A percentile compares a stretch with the other conserved stretches of the same genome.
Evolutionary conservation across 2,888 invertebrate genomes (phyloP).

Genomic region (Congeria kusceri): DNA sequence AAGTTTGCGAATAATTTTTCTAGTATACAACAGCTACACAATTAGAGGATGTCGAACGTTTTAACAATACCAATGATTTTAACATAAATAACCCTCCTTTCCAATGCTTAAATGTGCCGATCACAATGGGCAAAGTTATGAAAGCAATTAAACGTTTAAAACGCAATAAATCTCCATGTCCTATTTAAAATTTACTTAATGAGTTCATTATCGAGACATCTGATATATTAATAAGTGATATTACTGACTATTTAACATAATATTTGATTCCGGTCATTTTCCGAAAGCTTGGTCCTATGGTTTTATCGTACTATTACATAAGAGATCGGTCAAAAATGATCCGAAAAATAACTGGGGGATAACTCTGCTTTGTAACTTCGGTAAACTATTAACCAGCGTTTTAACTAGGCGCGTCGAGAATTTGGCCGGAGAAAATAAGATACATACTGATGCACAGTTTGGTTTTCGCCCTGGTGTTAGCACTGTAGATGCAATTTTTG

Average conservation of each 20-base stretch:
- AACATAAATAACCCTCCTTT: too few species aligned
- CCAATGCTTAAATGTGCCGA: not conserved
- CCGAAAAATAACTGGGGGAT: conserved; percentile 1
- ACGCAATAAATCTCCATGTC: not conserved
- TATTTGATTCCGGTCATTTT: conserved; percentile 8
- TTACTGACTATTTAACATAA: conserved; percentile 14
- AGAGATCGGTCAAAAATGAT: conserved; percentile 3
- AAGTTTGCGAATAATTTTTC: not conserved
- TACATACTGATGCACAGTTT: conserved; percentile 6
- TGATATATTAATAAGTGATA: conserved; percentile 1
- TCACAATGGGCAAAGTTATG: not conserved
- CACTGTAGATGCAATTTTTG: conserved; percentile 13
- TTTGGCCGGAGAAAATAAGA: conserved; percentile 11
- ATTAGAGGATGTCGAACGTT: not conserved
- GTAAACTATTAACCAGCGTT: conserved; percentile 8
- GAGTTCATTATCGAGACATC: conserved; percentile 4
- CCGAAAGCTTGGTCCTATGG: conserved; percentile 12
- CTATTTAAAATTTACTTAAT: not conserved
- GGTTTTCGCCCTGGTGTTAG: conserved; percentile 5
- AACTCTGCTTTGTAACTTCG: conserved; percentile 4
- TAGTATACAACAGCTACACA: not conserved
- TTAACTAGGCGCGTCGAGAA: not conserved
- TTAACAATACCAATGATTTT: not conserved
- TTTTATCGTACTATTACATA: conserved; percentile 11
- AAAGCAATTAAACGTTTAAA: conserved; percentile 2